Evolutionary conservation across 1,140 invertebrate species (phyloP).

Genomic region (Drepana arcuata): DNA sequence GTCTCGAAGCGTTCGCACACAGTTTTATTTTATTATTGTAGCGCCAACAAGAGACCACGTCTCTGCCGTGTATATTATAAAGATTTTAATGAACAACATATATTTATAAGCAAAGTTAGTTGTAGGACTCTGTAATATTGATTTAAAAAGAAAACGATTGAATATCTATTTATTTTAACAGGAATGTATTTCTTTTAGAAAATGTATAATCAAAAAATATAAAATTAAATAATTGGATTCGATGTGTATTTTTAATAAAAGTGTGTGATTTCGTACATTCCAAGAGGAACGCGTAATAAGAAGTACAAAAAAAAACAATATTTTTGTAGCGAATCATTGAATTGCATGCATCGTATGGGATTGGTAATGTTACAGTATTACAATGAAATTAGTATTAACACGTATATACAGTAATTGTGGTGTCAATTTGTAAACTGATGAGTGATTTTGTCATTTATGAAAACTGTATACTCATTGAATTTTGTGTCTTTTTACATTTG

Average conservation of each 20-base stretch:
- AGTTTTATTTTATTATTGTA: no score
- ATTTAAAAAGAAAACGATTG: constrained; percentile 26
- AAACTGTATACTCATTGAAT: constrained; percentile 23
- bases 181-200: constrained; percentile 38
- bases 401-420: constrained; percentile 18
- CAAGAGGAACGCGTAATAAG: constrained; percentile 58
- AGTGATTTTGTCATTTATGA: constrained; percentile 28
- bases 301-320: constrained; percentile 67
- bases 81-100: constrained; percentile 47
- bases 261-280: constrained; percentile 67
- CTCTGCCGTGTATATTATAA: constrained; percentile 33
- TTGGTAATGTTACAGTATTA: constrained; percentile 56
- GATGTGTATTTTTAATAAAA: constrained; percentile 45
- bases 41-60: no score
- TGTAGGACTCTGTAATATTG: constrained; percentile 32
- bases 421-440: constrained; percentile 40
- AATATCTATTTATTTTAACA: constrained; percentile 60
- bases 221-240: no score
- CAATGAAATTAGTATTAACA: constrained; percentile 43
- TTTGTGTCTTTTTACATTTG: constrained; percentile 54
- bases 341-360: constrained; percentile 40
- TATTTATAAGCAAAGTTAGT: constrained; percentile 12
- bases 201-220: constrained; percentile 40
- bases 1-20: no score
- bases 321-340: constrained; percentile 58